Evolutionary conservation across 2,113 vertebrate species (phyloP).

Genomic region (Gymnocephalus cernua): DNA sequence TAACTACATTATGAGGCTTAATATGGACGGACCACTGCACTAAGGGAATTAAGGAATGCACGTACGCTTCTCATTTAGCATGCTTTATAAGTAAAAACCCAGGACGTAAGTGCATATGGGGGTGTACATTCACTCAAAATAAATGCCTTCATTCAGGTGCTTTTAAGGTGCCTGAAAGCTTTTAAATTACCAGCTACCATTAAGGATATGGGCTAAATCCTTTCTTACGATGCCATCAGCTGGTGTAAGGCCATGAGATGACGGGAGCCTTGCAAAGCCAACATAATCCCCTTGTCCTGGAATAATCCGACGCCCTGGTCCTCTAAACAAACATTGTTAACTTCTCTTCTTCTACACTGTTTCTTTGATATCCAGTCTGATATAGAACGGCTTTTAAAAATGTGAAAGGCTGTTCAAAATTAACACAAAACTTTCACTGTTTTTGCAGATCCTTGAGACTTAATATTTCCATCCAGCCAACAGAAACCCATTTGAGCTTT

Average conservation of each 20-base stretch:
- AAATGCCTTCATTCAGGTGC: constrained; percentile 14
- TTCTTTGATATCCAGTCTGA: constrained; percentile 24
- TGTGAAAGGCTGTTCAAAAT: background rate
- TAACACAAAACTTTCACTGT: background rate
- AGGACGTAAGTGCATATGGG: background rate
- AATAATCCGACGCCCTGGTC: constrained; percentile 69
- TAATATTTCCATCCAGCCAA: background rate
- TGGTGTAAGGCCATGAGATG: constrained; percentile 62
- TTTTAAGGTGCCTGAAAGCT: constrained; percentile 27
- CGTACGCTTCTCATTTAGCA: constrained; percentile 12
- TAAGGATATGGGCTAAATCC: constrained; percentile 51
- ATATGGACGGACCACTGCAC: constrained; percentile 1
- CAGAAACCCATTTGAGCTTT: background rate
- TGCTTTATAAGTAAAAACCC: background rate
- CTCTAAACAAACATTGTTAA: constrained; percentile 67
- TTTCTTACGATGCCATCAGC: constrained; percentile 60
- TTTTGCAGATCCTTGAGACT: background rate
- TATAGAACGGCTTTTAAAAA: constrained; percentile 21
- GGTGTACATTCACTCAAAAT: background rate
- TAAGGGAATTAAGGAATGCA: constrained; percentile 7
- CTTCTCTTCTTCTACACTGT: constrained; percentile 33
- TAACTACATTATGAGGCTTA: constrained; percentile 16
- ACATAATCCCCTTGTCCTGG: constrained; percentile 72
- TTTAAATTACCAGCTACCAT: constrained; percentile 48
- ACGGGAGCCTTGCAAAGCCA: constrained; percentile 67